Percentiles rank a stretch among this genome's conserved stretches.
Conservation (phyloP, 1,140 invertebrate species). For the Platyscapa corneri region DNA sequence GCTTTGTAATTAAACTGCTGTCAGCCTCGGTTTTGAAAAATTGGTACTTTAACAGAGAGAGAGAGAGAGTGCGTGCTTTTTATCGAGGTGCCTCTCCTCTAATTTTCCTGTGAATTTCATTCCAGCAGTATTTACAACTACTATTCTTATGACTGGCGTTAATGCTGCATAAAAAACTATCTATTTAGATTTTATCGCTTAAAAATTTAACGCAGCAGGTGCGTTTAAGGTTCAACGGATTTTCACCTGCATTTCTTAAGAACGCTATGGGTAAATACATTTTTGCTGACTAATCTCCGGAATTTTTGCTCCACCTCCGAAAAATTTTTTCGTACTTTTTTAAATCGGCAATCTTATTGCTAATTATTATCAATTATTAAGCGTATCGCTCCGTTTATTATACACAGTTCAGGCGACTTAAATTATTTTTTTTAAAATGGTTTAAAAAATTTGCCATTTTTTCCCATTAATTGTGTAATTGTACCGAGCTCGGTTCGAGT, state of each 20-base stretch:
- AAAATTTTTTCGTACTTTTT: not conserved
- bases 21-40: not conserved
- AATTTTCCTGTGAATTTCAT: not conserved
- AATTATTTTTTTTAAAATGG: slow-evolving; percentile 1
- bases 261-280: not conserved
- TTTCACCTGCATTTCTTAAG: not conserved
- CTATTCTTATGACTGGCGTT: not conserved
- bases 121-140: too few species aligned
- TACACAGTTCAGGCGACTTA: not conserved
- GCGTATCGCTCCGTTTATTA: not conserved
- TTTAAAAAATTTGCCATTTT: not conserved
- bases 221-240: not conserved
- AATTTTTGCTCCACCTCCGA: not conserved
- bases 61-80: too few species aligned
- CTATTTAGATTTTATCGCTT: not conserved
- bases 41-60: too few species aligned
- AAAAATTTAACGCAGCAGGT: not conserved
- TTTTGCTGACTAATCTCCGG: slow-evolving; percentile 12
- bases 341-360: not conserved
- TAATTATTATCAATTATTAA: not conserved
- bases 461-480: not conserved
- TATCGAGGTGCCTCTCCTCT: not conserved
- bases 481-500: not conserved
- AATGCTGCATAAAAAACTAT: not conserved
- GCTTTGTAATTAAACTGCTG: slow-evolving; percentile 11